Conservation (phyloP, 2,888 invertebrate genomes). For the Callimorpha dominula region DNA sequence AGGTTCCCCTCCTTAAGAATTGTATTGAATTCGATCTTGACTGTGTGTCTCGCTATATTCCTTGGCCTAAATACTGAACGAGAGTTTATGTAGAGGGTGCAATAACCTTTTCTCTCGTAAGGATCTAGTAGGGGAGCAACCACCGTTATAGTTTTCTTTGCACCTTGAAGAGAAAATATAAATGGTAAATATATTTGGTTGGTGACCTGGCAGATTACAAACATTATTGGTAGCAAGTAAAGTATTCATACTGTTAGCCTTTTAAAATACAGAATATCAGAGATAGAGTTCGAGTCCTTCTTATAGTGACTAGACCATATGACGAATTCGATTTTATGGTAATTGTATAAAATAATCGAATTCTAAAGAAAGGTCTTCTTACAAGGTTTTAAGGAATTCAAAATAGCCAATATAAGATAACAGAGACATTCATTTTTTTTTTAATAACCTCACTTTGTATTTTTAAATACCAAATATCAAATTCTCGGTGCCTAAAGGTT, state of each 20-base stretch:
- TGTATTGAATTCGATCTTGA: slow-evolving; percentile 73
- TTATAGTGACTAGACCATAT: not conserved
- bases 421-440: not conserved
- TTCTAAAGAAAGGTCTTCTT: not conserved
- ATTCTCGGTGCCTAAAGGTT: not conserved
- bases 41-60: slow-evolving; percentile 58
- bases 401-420: not conserved
- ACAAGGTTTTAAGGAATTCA: not conserved
- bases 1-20: slow-evolving; percentile 44
- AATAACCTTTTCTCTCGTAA: slow-evolving; percentile 67
- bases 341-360: not conserved
- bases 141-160: slow-evolving; percentile 59
- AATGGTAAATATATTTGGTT: not conserved
- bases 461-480: not conserved
- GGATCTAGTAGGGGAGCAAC: slow-evolving; percentile 70
- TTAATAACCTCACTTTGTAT: not conserved
- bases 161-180: slow-evolving; percentile 52
- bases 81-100: slow-evolving; percentile 68
- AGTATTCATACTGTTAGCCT: not conserved
- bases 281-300: not conserved
- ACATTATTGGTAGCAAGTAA: too few species aligned
- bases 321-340: not conserved
- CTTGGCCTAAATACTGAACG: slow-evolving; percentile 56
- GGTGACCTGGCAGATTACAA: not conserved
- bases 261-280: too few species aligned